Evolutionary conservation across 2,888 invertebrate species (phyloP).

Genomic region (Acanthosepion esculentum): DNA sequence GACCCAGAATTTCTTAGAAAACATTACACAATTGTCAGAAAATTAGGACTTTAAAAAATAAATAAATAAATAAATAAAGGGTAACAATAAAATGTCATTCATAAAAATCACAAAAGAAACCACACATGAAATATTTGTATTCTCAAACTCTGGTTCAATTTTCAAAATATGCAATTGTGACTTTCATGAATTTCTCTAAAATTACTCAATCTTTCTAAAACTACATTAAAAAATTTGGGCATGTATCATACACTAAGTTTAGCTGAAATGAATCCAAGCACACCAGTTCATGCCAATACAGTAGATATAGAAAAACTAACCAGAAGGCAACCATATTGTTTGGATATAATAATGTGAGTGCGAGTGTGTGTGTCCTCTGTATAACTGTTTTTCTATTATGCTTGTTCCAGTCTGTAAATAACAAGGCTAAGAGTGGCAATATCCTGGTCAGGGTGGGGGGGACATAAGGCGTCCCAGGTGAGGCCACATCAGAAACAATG

Average conservation of each 20-base stretch:
- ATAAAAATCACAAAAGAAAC: neutral
- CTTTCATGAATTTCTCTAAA: neutral
- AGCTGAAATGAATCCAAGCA: neutral
- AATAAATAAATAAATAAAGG: neutral
- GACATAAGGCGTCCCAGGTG: neutral
- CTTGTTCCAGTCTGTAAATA: neutral
- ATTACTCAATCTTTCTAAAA: too few relatives aligned
- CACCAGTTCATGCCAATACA: neutral
- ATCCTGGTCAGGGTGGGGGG: neutral
- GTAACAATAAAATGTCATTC: neutral
- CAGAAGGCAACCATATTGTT: neutral
- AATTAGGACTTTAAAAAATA: neutral
- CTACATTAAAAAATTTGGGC: neutral
- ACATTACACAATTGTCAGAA: neutral
- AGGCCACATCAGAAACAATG: neutral
- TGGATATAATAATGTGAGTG: neutral
- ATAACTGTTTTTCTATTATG: neutral
- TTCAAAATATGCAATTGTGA: neutral
- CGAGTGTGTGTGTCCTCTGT: neutral
- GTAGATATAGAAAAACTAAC: neutral
- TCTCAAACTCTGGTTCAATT: neutral
- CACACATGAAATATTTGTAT: neutral
- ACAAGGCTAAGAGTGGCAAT: slow-evolving; percentile 22
- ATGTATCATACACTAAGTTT: neutral
- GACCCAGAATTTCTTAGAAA: neutral